phyloP scores from a whole-genome alignment of 2,888 invertebrate genomes.

The Notocelia uddmanniana region DNA sequence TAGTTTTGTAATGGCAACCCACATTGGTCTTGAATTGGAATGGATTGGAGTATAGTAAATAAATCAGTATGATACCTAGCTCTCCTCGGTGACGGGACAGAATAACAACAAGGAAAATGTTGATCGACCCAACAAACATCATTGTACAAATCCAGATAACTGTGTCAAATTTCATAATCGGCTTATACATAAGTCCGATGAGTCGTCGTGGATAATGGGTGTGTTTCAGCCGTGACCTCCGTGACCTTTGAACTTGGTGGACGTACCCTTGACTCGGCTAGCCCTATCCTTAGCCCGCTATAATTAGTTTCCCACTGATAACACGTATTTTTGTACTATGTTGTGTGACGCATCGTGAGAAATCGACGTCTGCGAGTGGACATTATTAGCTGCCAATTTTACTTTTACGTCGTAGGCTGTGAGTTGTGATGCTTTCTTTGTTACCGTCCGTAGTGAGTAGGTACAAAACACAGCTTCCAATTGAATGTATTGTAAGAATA shows the following conservation, averaged over 20 bases:
- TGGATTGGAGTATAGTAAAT: no score
- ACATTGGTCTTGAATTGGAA: no score
- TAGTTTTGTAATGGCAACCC: no score
- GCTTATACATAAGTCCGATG: slow-evolving; percentile 8
- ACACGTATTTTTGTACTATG: slow-evolving; percentile 43
- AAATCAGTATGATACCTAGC: no score
- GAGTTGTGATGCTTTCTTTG: no score
- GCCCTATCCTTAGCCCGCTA: slow-evolving; percentile 70
- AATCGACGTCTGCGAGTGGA: not conserved
- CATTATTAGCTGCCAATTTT: not conserved
- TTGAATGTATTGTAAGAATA: no score
- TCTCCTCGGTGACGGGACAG: no score
- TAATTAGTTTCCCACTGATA: slow-evolving; percentile 68
- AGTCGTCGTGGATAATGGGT: slow-evolving; percentile 50
- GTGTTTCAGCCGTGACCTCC: slow-evolving; percentile 71
- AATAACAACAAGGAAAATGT: no score
- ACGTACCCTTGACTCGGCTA: slow-evolving; percentile 81
- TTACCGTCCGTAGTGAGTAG: no score
- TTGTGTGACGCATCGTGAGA: slow-evolving; percentile 17
- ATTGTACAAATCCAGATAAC: not conserved
- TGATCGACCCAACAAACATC: no score
- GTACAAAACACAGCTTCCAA: no score
- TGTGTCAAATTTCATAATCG: slow-evolving; percentile 17
- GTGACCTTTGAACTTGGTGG: slow-evolving; percentile 81
- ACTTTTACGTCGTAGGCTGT: no score